phyloP scores from a whole-genome alignment of 2,797 vertebrate species.

The Coranthus polyacanthus region DNA sequence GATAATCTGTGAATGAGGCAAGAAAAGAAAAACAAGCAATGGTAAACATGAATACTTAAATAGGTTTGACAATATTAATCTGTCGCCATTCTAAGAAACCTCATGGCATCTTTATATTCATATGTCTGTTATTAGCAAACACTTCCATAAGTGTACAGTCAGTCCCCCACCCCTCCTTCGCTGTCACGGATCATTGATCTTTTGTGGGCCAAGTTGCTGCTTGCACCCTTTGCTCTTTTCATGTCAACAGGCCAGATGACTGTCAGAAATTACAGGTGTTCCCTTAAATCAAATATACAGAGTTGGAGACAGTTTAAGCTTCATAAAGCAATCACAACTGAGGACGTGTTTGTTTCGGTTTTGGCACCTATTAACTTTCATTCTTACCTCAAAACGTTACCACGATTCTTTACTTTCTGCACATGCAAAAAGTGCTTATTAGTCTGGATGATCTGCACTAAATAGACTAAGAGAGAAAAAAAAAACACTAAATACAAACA shows the following conservation, averaged over 20 bases:
- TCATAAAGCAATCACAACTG: conserved; percentile 7
- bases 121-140: conserved; percentile 45
- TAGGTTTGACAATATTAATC: conserved; percentile 66
- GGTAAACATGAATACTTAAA: conserved; percentile 70
- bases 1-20: conserved; percentile 80
- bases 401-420: too few species aligned
- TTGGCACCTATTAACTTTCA: too few species aligned
- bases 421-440: too few species aligned
- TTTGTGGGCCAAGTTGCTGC: conserved; percentile 54
- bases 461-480: too few species aligned
- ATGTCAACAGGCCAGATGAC: conserved; percentile 47
- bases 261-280: conserved; percentile 32
- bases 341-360: conserved; percentile 3
- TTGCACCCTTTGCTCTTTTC: conserved; percentile 64
- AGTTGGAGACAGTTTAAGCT: conserved; percentile 12
- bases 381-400: too few species aligned
- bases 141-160: conserved; percentile 59
- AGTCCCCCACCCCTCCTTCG: conserved; percentile 14
- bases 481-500: too few species aligned
- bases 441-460: too few species aligned
- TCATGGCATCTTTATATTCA: conserved; percentile 33
- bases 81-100: conserved; percentile 44
- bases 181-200: conserved; percentile 48
- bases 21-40: conserved; percentile 69
- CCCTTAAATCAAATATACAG: conserved; percentile 1